Base-by-base conservation (phyloP, 2,113 vertebrate genomes). In the Felis chaus region DNA sequence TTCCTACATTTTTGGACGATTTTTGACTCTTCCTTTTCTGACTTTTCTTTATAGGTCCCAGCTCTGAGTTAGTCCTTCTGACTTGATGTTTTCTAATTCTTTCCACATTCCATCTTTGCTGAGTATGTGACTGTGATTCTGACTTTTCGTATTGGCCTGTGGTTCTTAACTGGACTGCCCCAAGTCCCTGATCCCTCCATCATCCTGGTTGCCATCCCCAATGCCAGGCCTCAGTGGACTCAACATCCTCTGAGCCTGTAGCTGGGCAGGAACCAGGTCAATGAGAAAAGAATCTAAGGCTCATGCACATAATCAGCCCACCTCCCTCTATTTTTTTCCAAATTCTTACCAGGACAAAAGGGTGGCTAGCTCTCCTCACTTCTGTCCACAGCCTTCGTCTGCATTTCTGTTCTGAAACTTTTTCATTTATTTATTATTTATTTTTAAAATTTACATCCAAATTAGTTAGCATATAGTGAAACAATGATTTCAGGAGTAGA, bases 1-100 rank as follows among this genome's bases (percentile, higher is more conserved):
- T 48, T 31, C 41, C 27, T 31, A 48, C 7, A 27, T 78, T 31
- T 78, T 31, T 27, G 27, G 27, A 57, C 65, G 57, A 45, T 31
- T 89, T 36, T 63, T 95, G 31, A 45, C 13, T 50, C 45, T 86
- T 89, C 76, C 45, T 83, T 84, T 94, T 53, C 87, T 96, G 78
- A 82, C 4, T 91, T 93, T 89, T 73, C 92, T 45, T 74, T 25
- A 0, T 31, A 10, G 29, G 73, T 79, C 95, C 69, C 29, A 84
- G 81, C 33, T 96, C 76, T 33, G 68, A 19, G 1, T 66, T 53
- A 45, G 63, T n/a, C 8, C 23, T 66, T 91, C 23, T 33, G 27
- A 74, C 53, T 80, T 13, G 7, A 33, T 39, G 4, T 84, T 84
- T 83, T 89, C 68, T 91, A 50, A 73, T 68, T 81, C 16, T 87